Percentiles rank a stretch among this genome's conserved stretches.
Conservation (phyloP, 2,113 vertebrate species). For the Sarotherodon lohbergeri region DNA sequence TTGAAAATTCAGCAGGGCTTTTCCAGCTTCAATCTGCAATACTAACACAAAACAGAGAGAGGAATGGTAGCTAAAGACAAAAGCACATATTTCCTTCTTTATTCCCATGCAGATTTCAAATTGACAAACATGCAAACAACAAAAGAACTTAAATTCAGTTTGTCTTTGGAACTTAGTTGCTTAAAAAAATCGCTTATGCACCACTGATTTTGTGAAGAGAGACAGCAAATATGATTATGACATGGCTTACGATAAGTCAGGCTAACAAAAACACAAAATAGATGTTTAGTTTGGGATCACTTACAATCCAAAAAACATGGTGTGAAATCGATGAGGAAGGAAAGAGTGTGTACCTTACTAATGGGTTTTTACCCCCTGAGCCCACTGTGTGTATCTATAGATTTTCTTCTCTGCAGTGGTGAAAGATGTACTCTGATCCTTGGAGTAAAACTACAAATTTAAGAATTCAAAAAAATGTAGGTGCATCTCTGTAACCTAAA, state of each 20-base stretch:
- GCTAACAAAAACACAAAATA: slow-evolving; percentile 27
- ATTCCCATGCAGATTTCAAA: neutral
- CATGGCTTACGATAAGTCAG: slow-evolving; percentile 3
- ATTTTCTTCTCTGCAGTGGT: neutral
- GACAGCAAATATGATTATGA: neutral
- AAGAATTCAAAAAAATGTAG: neutral
- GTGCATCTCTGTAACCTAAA: neutral
- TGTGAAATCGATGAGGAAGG: neutral
- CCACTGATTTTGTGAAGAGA: neutral
- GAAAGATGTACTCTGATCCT: neutral
- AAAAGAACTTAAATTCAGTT: neutral
- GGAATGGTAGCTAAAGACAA: neutral
- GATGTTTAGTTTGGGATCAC: slow-evolving; percentile 39
- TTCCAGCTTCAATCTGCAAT: slow-evolving; percentile 2
- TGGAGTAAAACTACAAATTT: neutral
- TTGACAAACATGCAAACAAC: neutral
- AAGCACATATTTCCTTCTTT: neutral
- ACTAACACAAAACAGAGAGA: neutral
- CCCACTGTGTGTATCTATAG: slow-evolving; percentile 4
- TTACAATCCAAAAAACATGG: slow-evolving; percentile 24
- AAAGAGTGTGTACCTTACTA: slow-evolving; percentile 21
- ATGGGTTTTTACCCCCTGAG: slow-evolving; percentile 23
- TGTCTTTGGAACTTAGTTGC: neutral
- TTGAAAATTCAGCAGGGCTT: neutral
- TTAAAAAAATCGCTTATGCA: neutral